Base-by-base conservation (phyloP, 2,797 vertebrate species). In the Cuculus canorus region DNA sequence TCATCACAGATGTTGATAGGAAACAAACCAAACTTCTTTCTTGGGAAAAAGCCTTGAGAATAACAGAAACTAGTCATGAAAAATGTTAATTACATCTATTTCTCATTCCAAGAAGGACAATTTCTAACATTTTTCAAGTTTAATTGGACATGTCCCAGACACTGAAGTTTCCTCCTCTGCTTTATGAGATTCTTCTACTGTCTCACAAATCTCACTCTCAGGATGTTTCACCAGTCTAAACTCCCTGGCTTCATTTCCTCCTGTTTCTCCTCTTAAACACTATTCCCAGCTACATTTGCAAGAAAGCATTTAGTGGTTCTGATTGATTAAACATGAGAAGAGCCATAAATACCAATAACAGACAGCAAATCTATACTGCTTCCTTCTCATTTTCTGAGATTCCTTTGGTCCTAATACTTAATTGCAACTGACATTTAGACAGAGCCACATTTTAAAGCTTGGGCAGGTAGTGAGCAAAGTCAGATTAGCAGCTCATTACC, bases 351-450 rank as follows among this genome's bases (percentile, higher is more conserved):
- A 82, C 27, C 21, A 71, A 57, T 73, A 92, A 64, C 14, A 92
- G 60, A 66, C 64, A 80, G 41, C 25, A 87, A 90, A 90, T 78
- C 56, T 56, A 47, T 76, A 47, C 43, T 73, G 45, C 25, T 75
- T 43, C 56, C 82, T 86, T 80, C 61, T 80, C 13, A 33, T 79
- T 80, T 90, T 93, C 78, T 78, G 39, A 78, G 65, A 48, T 59
- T 23, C 4, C 86, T 72, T 86, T 82, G 37, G 17, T 72, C 52
- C 25, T 77, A 82, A 80, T 33, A 61, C 53, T 88, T 92, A 92
- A 95, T 85, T 95, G 68, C 68, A 82, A 45, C 24, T 90, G 95
- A 93, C 75, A 75, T 94, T 96, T 92, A 80, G 71, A 70, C 22
- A 86, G 56, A 71, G 17, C 3, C 25, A 56, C 33, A 17, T 72